These are phyloP conservation scores for Drosophila nigritarsus DNA, from an alignment of 2,888 invertebrate species.

Conservation along the genomic window DNA sequence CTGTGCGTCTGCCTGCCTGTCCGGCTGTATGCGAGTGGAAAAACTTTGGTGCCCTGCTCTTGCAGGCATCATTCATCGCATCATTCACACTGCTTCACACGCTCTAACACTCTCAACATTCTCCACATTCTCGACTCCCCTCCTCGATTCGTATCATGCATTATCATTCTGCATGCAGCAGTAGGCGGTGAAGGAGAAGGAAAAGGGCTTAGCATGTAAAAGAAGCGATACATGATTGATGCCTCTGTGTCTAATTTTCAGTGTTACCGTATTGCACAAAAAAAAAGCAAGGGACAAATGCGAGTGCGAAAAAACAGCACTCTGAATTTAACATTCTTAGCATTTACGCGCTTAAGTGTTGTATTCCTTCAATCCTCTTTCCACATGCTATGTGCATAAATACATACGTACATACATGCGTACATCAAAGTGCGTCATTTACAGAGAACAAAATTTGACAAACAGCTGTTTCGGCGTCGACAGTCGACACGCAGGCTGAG, in stretches of 20 bases:
- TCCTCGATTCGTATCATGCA: slow-evolving; percentile 52
- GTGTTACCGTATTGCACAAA: slow-evolving; percentile 2
- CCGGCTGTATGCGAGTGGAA: slow-evolving; percentile 9
- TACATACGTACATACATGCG: neutral
- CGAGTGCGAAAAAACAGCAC: neutral
- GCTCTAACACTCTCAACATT: slow-evolving; percentile 44
- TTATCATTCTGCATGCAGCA: slow-evolving; percentile 51
- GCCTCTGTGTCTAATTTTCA: neutral
- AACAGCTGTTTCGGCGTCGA: slow-evolving; percentile 67
- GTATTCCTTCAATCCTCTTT: neutral
- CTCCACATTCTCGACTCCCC: slow-evolving; percentile 30
- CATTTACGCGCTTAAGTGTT: neutral
- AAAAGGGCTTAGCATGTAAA: neutral
- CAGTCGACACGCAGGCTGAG: slow-evolving; percentile 4
- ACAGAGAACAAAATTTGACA: slow-evolving; percentile 23
- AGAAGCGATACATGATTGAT: neutral
- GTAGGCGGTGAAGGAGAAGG: neutral
- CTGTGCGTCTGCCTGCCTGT: neutral
- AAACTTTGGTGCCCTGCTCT: slow-evolving; percentile 21
- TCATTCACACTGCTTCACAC: slow-evolving; percentile 9
- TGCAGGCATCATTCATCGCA: slow-evolving; percentile 17
- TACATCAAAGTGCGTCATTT: slow-evolving; percentile 20
- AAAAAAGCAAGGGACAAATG: neutral
- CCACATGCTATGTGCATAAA: neutral
- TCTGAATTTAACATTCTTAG: neutral